Evolutionary conservation across 2,113 vertebrate species (phyloP), one percentile per base, ranked within the genome.

Genomic region (Columba livia): DNA sequence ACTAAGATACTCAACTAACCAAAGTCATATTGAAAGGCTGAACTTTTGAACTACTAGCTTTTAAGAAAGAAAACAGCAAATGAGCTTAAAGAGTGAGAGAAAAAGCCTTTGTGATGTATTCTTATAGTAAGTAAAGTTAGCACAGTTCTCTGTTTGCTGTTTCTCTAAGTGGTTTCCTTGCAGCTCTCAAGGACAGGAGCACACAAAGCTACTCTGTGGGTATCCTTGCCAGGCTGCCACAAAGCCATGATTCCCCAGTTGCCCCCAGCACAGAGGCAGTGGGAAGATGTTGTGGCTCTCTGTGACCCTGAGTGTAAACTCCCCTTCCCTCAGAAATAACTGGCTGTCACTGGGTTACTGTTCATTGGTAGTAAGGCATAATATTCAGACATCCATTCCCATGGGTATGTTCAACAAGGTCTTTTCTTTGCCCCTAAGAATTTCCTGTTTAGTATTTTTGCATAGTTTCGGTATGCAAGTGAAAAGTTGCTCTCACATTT

Each of bases 121-220:
- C 31, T 66, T 74, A 50, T 4, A 69, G 32, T 4, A 57, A 44
- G 6, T 38, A 32, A 74, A 21, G 24, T n/a, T 38, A 66, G 12
- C 6, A 20, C 2, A 11, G 12, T 7, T 73, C 28, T 82, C 10
- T 0, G 9, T 54, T 88, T 1, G 1, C n/a, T 77, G 12, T 67
- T 75, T 18, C 24, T 13, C 24, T 40, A 10, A 38, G 21, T 3
- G 8, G 10, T 25, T 7, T 72, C 15, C 16, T 8, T 17, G 17
- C 11, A 48, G 5, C 20, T 72, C 29, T 69, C 47, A 69, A 62
- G 28, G 31, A 25, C 29, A 48, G 34, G 47, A 20, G 3, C 1
- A 0, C 4, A 36, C 29, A 36, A 1, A 2, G 5, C n/a, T 36
- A 4, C 19, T 28, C 25, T 32, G 4, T 23, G 23, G 15, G 18